phyloP scores from a whole-genome alignment of 2,797 vertebrate species.

The Hemitrygon akajei region DNA sequence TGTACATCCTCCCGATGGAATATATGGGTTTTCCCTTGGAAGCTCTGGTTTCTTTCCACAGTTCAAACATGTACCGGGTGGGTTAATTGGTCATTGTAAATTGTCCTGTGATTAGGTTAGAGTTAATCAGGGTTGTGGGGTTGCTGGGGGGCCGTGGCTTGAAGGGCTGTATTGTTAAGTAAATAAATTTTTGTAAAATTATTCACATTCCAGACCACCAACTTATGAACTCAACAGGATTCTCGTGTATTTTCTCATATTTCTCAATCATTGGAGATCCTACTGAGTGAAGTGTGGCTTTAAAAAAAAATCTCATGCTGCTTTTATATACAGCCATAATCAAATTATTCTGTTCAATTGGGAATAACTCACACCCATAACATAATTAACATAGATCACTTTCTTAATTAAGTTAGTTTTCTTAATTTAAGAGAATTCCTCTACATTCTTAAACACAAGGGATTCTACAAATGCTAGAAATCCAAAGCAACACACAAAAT shows the following conservation, averaged over 20 bases:
- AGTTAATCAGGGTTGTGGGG: too few relatives aligned
- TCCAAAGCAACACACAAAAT: too few relatives aligned
- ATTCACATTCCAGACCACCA: not conserved
- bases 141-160: too few relatives aligned
- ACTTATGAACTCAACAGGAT: not conserved
- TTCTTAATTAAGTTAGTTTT: not conserved
- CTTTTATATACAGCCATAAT: not conserved
- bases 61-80: too few relatives aligned
- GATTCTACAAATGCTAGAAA: too few relatives aligned
- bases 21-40: too few relatives aligned
- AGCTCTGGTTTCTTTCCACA: too few relatives aligned
- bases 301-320: not conserved
- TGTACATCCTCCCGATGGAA: too few relatives aligned
- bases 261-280: not conserved
- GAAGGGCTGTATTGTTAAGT: too few relatives aligned
- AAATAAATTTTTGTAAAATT: not conserved
- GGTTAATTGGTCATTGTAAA: too few relatives aligned
- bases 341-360: not conserved
- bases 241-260: not conserved
- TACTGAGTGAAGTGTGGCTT: not conserved
- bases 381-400: not conserved
- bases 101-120: too few relatives aligned
- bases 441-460: not conserved
- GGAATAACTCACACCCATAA: not conserved
- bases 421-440: not conserved